Evolutionary conservation across 2,888 invertebrate genomes (phyloP).

Genomic region (Achlya flavicornis): DNA sequence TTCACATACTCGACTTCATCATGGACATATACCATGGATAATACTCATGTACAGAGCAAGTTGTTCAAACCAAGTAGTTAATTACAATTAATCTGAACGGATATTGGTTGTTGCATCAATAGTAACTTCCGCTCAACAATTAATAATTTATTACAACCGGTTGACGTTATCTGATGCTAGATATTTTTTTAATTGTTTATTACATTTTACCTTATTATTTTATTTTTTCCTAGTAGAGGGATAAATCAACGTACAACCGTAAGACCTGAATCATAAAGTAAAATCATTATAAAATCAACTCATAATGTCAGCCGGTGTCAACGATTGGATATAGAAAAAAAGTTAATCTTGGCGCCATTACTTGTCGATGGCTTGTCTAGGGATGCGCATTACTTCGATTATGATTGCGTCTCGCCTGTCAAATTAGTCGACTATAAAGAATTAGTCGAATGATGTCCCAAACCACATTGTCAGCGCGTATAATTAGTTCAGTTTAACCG

Average conservation of each 20-base stretch:
- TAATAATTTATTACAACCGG: conserved; percentile 5
- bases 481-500: conserved; percentile 54
- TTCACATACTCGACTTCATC: too few species aligned
- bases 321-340: conserved; percentile 39
- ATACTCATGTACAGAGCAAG: too few species aligned
- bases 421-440: conserved; percentile 29
- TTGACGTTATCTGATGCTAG: neutral
- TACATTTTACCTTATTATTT: too few species aligned
- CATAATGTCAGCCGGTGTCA: conserved; percentile 46
- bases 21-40: too few species aligned
- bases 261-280: neutral
- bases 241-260: neutral
- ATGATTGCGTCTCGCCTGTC: conserved; percentile 54
- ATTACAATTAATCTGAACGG: conserved; percentile 1
- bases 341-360: conserved; percentile 53
- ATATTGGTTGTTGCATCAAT: conserved; percentile 6
- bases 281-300: neutral
- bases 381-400: conserved; percentile 55
- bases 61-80: neutral
- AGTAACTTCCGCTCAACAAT: conserved; percentile 7
- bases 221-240: too few species aligned
- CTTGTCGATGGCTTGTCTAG: conserved; percentile 44
- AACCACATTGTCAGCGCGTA: conserved; percentile 57
- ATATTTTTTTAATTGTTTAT: neutral
- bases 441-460: conserved; percentile 54